These are phyloP conservation scores for Bombus consobrinus DNA, from an alignment of 1,140 invertebrate species.

Conservation along the genomic window DNA sequence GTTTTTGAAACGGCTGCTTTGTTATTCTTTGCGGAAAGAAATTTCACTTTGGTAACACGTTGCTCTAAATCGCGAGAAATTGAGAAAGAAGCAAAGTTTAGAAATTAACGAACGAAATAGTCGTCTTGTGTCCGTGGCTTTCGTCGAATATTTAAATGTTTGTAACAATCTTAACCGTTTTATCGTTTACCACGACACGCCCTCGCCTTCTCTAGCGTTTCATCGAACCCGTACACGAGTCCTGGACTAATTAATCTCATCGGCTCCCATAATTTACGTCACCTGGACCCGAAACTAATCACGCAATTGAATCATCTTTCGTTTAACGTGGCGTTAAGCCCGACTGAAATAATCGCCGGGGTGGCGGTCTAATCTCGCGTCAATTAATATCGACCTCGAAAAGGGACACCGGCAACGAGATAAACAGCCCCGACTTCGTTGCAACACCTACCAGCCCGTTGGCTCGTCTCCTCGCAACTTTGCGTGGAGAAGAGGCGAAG, in stretches of 20 bases:
- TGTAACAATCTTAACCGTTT: not conserved
- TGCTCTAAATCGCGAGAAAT: no score
- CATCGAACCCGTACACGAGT: not conserved
- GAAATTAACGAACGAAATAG: not conserved
- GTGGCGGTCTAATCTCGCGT: constrained; percentile 44
- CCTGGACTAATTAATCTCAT: not conserved
- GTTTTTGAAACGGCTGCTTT: not conserved
- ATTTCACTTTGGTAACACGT: not conserved
- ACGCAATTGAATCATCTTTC: constrained; percentile 40
- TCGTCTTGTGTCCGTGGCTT: no score
- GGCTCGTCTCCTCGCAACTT: not conserved
- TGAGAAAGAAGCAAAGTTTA: not conserved
- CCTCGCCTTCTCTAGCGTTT: not conserved
- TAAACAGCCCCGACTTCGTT: constrained; percentile 31
- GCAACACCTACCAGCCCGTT: not conserved
- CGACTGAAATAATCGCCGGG: constrained; percentile 35
- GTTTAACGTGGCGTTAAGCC: constrained; percentile 30
- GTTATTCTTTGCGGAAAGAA: fast-evolving
- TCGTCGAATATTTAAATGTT: no score
- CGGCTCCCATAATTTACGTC: not conserved
- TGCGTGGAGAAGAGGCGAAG: not conserved
- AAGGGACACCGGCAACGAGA: constrained; percentile 36
- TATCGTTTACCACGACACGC: not conserved
- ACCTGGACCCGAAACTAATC: constrained; percentile 14
- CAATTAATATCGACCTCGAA: constrained; percentile 62